Conservation (phyloP, 2,888 invertebrate genomes). For the Metallyticus violacea region DNA sequence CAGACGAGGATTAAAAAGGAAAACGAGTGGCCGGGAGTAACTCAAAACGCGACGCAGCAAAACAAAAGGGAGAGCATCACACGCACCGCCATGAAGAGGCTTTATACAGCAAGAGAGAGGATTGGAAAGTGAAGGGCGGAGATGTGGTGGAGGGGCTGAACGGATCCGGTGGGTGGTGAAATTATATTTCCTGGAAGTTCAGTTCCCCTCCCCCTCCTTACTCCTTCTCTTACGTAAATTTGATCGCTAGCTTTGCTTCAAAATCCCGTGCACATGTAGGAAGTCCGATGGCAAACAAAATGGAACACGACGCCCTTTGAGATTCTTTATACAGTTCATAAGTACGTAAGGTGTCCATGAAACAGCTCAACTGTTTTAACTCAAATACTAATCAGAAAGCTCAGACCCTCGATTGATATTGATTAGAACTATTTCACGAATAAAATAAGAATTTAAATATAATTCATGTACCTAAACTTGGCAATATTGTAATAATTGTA, state of each 20-base stretch:
- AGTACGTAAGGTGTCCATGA: too few species aligned
- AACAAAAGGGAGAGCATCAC: background rate
- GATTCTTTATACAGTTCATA: too few species aligned
- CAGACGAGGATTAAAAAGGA: background rate
- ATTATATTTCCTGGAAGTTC: background rate
- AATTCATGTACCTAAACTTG: too few species aligned
- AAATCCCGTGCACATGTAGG: background rate
- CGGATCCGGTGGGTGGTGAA: background rate
- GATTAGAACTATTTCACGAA: too few species aligned
- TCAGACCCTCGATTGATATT: too few species aligned
- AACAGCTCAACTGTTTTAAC: too few species aligned
- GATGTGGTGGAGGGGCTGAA: background rate
- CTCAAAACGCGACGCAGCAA: background rate
- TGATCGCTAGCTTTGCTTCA: background rate
- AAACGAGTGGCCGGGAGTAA: background rate
- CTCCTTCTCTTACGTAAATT: background rate
- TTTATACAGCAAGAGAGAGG: background rate
- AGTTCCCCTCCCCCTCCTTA: background rate
- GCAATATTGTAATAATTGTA: too few species aligned
- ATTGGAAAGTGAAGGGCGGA: too few species aligned
- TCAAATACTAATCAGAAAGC: too few species aligned
- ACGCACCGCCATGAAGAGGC: background rate
- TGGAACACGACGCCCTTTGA: background rate
- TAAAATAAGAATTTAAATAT: too few species aligned
- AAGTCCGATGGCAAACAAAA: background rate